A percentile compares a stretch with the other conserved stretches of the same genome.
Conservation (phyloP, 2,888 invertebrate species). For the Labia minor region DNA sequence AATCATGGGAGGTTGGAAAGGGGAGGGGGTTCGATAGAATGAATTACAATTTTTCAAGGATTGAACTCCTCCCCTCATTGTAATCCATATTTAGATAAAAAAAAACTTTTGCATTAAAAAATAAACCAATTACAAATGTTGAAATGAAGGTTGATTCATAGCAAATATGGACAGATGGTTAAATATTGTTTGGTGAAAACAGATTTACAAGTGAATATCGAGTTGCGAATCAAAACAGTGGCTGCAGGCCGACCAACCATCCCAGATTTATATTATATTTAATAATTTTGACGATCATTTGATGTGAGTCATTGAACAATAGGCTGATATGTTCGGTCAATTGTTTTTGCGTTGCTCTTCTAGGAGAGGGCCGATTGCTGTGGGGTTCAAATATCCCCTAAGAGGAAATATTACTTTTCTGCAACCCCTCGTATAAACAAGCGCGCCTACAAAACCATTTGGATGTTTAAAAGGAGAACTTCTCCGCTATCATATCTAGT, state of each 20-base stretch:
- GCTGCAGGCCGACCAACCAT: not conserved
- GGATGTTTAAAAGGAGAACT: slow-evolving; percentile 5
- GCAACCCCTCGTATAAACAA: slow-evolving; percentile 13
- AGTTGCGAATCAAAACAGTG: slow-evolving; percentile 6
- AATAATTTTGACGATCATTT: slow-evolving; percentile 13
- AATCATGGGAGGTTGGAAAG: not conserved
- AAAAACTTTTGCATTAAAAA: not conserved
- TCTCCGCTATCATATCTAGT: not conserved
- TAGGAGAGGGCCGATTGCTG: not conserved
- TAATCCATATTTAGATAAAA: not conserved
- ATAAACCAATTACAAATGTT: not conserved
- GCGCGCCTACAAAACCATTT: not conserved
- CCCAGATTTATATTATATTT: not conserved
- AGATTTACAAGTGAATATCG: slow-evolving; percentile 1
- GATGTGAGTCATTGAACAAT: slow-evolving; percentile 13
- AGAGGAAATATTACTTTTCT: slow-evolving; percentile 13
- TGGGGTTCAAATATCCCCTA: slow-evolving; percentile 13
- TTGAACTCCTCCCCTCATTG: not conserved
- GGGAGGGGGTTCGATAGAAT: not conserved
- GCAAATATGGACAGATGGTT: slow-evolving; percentile 6
- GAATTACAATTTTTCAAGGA: not conserved
- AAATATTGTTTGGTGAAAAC: not conserved
- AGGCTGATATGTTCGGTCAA: not conserved
- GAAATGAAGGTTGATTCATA: not conserved
- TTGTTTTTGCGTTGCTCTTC: not conserved